phyloP scores from a whole-genome alignment of 2,113 vertebrate genomes.

The Capreolus pygargus region DNA sequence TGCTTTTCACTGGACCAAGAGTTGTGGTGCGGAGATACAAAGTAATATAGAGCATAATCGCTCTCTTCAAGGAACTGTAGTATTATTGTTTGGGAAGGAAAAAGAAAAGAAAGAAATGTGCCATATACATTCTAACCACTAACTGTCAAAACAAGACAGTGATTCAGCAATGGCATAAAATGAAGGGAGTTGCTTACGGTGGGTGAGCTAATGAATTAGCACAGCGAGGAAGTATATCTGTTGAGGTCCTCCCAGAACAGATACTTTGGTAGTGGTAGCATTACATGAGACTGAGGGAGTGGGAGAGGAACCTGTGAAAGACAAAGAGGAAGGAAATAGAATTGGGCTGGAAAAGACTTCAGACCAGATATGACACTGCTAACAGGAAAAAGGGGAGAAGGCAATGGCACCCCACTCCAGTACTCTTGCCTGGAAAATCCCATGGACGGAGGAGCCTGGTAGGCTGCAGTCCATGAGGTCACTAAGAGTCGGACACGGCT shows the following conservation, averaged over 20 bases:
- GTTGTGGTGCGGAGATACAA: not conserved
- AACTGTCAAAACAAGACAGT: not conserved
- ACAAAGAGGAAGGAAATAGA: not conserved
- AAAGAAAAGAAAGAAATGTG: not conserved
- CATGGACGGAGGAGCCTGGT: too few relatives aligned
- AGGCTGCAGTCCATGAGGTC: too few relatives aligned
- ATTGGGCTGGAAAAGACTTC: not conserved
- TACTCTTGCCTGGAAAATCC: too few relatives aligned
- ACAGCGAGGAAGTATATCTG: not conserved
- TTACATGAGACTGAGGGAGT: not conserved
- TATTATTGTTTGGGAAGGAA: not conserved
- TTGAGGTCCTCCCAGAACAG: not conserved
- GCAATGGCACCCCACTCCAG: too few relatives aligned
- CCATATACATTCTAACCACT: not conserved
- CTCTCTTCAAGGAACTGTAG: not conserved
- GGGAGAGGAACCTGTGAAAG: not conserved
- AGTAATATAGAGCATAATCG: not conserved
- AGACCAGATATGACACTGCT: not conserved
- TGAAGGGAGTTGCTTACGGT: not conserved
- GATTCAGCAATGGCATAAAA: not conserved
- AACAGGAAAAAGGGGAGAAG: not conserved
- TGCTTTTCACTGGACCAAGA: not conserved
- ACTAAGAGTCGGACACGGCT: too few relatives aligned
- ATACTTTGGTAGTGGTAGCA: not conserved
- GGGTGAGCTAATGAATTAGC: not conserved